Percentiles rank a stretch among this genome's conserved stretches.
Evolutionary conservation across 2,113 vertebrate genomes (phyloP).

Genomic region (Chitala chitala): DNA sequence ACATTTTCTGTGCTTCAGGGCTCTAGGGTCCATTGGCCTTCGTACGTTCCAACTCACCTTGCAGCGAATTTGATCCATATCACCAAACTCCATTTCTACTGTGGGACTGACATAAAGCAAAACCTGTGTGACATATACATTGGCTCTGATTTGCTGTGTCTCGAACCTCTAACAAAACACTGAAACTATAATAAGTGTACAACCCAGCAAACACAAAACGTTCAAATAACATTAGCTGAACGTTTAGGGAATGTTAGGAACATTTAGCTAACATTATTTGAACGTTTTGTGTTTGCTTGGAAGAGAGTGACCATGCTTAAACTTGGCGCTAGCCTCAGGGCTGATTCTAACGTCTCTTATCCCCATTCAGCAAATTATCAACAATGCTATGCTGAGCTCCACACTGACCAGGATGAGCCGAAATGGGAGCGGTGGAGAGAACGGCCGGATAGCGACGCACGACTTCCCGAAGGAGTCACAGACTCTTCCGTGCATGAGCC

Average conservation of each 20-base stretch:
- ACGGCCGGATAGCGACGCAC: conserved; percentile 78
- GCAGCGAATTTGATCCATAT: not conserved
- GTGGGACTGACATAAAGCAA: not conserved
- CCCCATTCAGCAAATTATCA: conserved; percentile 75
- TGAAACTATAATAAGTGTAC: too few relatives aligned
- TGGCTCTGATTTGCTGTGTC: too few relatives aligned
- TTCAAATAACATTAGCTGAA: too few relatives aligned
- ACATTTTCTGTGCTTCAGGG: not conserved
- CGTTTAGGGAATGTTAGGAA: too few relatives aligned
- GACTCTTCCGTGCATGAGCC: conserved; percentile 83
- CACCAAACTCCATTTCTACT: not conserved
- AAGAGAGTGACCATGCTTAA: too few relatives aligned
- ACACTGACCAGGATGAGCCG: conserved; percentile 69
- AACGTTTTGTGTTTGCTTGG: too few relatives aligned
- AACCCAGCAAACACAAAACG: too few relatives aligned
- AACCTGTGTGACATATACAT: too few relatives aligned
- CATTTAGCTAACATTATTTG: too few relatives aligned
- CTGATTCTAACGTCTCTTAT: not conserved
- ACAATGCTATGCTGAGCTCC: conserved; percentile 78
- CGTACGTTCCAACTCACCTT: not conserved
- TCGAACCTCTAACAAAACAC: too few relatives aligned
- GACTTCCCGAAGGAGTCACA: conserved; percentile 82
- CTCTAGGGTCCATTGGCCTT: too few relatives aligned
- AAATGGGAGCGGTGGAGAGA: conserved; percentile 73
- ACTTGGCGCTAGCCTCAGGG: too few relatives aligned